These are phyloP conservation scores for Wiebesia pumilae DNA, from an alignment of 1,140 invertebrate species.

Conservation along the genomic window DNA sequence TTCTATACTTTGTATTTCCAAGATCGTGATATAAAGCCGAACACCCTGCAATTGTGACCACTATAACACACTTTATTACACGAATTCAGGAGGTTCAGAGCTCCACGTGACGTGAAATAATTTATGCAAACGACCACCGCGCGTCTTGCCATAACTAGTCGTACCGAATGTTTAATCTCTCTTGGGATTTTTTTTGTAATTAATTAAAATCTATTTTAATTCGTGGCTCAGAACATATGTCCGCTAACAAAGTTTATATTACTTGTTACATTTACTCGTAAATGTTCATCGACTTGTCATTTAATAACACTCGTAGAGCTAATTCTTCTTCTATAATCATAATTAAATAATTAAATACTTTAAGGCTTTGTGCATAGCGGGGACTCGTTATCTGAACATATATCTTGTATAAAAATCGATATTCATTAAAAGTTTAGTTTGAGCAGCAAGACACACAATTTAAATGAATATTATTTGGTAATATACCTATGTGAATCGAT, in stretches of 20 bases:
- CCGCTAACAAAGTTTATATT: not conserved
- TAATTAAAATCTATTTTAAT: too few relatives aligned
- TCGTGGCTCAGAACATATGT: not conserved
- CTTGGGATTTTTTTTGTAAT: not conserved
- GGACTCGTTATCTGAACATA: not conserved
- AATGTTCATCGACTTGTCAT: too few relatives aligned
- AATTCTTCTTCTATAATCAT: not conserved
- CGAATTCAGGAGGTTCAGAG: constrained; percentile 20
- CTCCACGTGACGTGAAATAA: constrained; percentile 1
- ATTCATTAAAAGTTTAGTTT: not conserved
- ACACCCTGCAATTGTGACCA: not conserved
- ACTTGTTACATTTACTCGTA: too few relatives aligned
- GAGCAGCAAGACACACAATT: not conserved
- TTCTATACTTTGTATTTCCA: not conserved
- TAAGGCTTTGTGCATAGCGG: not conserved
- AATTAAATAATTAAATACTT: not conserved
- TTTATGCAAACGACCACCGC: constrained; percentile 31
- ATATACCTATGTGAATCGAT: not conserved
- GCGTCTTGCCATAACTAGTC: not conserved
- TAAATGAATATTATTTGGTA: not conserved
- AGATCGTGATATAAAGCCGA: constrained; percentile 7
- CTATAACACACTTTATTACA: constrained; percentile 15
- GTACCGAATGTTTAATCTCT: constrained; percentile 7
- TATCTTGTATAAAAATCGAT: not conserved
- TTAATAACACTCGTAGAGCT: too few relatives aligned